Conservation (phyloP, 1,140 invertebrate genomes). For the Artemia franciscana region DNA sequence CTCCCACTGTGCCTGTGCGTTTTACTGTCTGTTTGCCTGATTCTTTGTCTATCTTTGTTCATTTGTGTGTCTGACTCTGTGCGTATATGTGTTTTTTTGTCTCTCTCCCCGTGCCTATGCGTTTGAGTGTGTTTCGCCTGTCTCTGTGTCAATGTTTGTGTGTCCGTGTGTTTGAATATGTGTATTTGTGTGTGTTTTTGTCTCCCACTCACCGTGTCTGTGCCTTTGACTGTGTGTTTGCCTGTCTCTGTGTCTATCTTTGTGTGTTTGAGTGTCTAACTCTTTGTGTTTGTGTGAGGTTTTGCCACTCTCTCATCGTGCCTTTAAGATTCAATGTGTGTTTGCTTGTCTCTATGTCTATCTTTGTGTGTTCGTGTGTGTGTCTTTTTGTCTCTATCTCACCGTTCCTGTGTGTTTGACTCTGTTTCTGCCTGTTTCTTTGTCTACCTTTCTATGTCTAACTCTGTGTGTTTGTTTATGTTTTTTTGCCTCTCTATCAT, state of each 20-base stretch:
- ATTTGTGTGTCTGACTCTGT: background rate
- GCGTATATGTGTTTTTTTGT: background rate
- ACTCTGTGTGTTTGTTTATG: background rate
- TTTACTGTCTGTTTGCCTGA: background rate
- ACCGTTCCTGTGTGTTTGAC: background rate
- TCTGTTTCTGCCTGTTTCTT: background rate
- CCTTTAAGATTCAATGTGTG: no score
- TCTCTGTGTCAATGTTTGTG: background rate
- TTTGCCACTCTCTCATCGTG: background rate
- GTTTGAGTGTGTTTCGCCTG: background rate
- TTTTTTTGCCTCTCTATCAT: background rate
- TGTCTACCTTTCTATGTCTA: background rate
- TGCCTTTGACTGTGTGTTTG: background rate
- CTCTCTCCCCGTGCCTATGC: background rate
- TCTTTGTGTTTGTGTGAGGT: background rate
- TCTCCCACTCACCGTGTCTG: background rate
- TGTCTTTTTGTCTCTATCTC: background rate
- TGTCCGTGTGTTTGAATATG: background rate
- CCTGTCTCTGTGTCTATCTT: background rate
- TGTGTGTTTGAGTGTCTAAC: slow-evolving; percentile 1
- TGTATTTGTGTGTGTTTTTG: no score
- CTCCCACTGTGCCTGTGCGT: background rate
- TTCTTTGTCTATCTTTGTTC: background rate
- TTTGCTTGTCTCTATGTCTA: background rate
- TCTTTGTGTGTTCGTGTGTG: background rate